Evolutionary conservation across 92 coral and sea anemone species (phyloP), one percentile per base, ranked within the genome.

Genomic region (Palythoa grandiflora): DNA sequence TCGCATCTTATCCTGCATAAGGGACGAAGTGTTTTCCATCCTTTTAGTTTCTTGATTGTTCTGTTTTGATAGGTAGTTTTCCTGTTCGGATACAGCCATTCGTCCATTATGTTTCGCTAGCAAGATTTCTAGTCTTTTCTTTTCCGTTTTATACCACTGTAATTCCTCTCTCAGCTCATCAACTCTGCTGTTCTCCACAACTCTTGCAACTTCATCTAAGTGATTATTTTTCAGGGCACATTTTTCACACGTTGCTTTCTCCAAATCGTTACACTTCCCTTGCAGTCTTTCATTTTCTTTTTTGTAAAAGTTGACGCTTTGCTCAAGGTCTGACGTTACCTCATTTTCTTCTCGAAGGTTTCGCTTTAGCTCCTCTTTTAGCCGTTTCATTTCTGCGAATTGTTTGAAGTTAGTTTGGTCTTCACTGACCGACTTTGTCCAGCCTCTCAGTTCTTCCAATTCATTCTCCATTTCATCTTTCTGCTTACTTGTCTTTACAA

Each of bases 1-100:
- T 55, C 89, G 90, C n/a, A 81, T 60, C 76, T 88, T 97, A 38
- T 94, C 99, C 14, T 91, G 59, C 65, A 92, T 89, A 47, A 92
- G 88, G 71, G 73, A 65, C 10, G 86, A 44, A 39, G 66, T 68
- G 21, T 81, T 68, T 81, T 81, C 76, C 57, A 61, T 80, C 9
- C 37, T 61, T 7, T 63, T 44, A 38, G 21, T 40, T 59, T 79
- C 84, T 65, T 80, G 52, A 28, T 19, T 80, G 9, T 70, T 63
- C 14, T 65, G 37, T 47, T 17, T 47, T 48, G 75, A 40, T 65
- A 68, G 13, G 1, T 81, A 48, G 12, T 48, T 65, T 48, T 81
- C 75, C 53, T 60, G 3, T 2, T 20, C n/a, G 54, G 84, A 19
- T 75, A 21, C 35, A 4, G n/a, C 40, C 61, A 44, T 7, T 12